Percentiles rank a stretch among this genome's conserved stretches.
phyloP scores from a whole-genome alignment of 2,888 invertebrate species.

The Trichopoda pennipes region DNA sequence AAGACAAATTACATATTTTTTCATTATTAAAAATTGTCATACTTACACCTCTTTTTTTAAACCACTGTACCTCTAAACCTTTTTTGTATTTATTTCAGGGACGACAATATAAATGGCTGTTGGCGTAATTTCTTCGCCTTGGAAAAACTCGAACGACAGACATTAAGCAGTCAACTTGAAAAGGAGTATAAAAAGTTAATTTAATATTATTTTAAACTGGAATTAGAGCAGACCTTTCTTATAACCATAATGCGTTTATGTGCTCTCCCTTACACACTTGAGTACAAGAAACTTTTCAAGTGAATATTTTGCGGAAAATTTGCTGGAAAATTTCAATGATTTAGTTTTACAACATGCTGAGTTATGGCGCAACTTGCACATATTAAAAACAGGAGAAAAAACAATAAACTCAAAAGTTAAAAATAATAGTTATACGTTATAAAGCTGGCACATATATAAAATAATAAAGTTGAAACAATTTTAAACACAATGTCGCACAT shows the following conservation, averaged over 20 bases:
- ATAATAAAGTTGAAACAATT: conserved; percentile 35
- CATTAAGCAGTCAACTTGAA: conserved; percentile 13
- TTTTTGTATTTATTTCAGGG: background rate
- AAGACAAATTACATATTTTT: too few relatives aligned
- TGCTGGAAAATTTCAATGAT: conserved; percentile 61
- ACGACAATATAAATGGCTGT: conserved; percentile 26
- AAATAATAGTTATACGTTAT: conserved; percentile 14
- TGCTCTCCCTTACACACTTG: background rate
- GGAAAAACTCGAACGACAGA: conserved; percentile 20
- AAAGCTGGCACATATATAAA: background rate
- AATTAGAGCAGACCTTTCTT: conserved; percentile 44
- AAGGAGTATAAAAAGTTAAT: background rate
- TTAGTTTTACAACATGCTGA: conserved; percentile 43
- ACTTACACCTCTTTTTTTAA: background rate
- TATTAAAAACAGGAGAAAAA: background rate
- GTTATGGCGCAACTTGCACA: conserved; percentile 49
- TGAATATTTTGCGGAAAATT: conserved; percentile 58
- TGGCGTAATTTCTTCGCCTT: conserved; percentile 20
- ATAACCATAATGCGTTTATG: background rate
- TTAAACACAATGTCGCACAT: conserved; percentile 47
- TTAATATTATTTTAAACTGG: conserved; percentile 41
- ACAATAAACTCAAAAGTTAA: background rate
- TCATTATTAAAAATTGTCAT: too few relatives aligned
- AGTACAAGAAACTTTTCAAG: background rate
- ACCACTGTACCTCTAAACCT: background rate